phyloP scores from a whole-genome alignment of 1,140 invertebrate species.

The Oedothorax gibbosus region DNA sequence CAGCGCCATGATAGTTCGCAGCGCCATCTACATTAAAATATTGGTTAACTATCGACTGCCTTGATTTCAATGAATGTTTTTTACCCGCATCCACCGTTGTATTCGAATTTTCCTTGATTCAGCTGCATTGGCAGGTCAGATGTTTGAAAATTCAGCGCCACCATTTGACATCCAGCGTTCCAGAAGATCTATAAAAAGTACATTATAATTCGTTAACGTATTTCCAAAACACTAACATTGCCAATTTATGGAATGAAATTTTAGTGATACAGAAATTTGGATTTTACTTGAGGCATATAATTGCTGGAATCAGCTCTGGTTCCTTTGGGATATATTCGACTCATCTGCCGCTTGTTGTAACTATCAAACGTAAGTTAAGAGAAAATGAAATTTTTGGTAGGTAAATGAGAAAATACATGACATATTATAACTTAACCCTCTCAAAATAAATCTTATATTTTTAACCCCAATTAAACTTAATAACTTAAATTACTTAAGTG shows the following conservation, averaged over 20 bases:
- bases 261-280: background rate
- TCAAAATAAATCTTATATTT: no score
- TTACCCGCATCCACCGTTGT: slow-evolving; percentile 86
- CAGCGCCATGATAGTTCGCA: no score
- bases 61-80: no score
- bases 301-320: slow-evolving; percentile 99
- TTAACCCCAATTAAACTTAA: no score
- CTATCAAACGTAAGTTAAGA: slow-evolving; percentile 63
- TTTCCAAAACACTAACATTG: background rate
- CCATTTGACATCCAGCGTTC: slow-evolving; percentile 94
- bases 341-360: slow-evolving; percentile 99
- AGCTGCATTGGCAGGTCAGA: slow-evolving; percentile 99
- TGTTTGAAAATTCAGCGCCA: slow-evolving; percentile 99
- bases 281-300: slow-evolving; percentile 96
- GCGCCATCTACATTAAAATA: no score
- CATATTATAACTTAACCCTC: no score
- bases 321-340: slow-evolving; percentile 98
- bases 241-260: no score
- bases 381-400: no score
- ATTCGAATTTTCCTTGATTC: slow-evolving; percentile 99
- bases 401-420: no score
- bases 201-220: background rate
- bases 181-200: slow-evolving; percentile 74
- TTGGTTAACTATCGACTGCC: no score
- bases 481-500: no score